These are phyloP conservation scores for Pelochelys cantorii DNA, from an alignment of 2,797 vertebrate species.

Conservation along the genomic window DNA sequence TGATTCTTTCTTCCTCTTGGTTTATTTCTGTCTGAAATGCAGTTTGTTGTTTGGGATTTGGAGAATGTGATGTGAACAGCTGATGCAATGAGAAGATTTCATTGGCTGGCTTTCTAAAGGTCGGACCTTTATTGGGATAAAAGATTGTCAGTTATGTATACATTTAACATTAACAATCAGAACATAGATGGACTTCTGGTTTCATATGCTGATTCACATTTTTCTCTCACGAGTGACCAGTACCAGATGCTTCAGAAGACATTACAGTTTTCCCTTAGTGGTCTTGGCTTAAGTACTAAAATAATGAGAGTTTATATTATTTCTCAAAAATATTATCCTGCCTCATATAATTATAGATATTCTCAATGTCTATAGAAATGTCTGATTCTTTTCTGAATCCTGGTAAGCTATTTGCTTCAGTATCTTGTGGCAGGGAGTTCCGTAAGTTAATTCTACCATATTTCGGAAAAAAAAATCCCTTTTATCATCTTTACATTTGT, in stretches of 20 bases:
- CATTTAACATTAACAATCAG: background rate
- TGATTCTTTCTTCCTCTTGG: background rate
- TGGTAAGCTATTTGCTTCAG: background rate
- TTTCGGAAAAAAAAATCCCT: background rate
- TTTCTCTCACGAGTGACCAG: background rate
- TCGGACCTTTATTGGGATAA: background rate
- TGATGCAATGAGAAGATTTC: background rate
- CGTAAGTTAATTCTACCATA: background rate
- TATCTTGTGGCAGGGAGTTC: background rate
- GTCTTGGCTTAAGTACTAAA: background rate
- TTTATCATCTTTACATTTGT: background rate
- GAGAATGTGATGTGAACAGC: background rate
- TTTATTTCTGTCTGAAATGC: background rate
- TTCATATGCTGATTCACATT: background rate
- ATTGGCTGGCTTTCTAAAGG: background rate
- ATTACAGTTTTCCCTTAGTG: background rate
- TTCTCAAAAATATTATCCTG: background rate
- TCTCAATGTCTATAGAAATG: background rate
- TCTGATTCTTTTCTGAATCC: background rate
- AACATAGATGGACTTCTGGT: background rate
- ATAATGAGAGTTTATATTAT: background rate
- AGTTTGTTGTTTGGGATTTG: background rate
- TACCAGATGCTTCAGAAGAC: background rate
- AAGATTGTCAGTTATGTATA: background rate
- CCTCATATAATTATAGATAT: background rate